Percentiles rank a stretch among this genome's conserved stretches.
These are phyloP conservation scores for Kryptolebias marmoratus DNA, from an alignment of 2,113 vertebrate genomes.

Conservation along the genomic window DNA sequence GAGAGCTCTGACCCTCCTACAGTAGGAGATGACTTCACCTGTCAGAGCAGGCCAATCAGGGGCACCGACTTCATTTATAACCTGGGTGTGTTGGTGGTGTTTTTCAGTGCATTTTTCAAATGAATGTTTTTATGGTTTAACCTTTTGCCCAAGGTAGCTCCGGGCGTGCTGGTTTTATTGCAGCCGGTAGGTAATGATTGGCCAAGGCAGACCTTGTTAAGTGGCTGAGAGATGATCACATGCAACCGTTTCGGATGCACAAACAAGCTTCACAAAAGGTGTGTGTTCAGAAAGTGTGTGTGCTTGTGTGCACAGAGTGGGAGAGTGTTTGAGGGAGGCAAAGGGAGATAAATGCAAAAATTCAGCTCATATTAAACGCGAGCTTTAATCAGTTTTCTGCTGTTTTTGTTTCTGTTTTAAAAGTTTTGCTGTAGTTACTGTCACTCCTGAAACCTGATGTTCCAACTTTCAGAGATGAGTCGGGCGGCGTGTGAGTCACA, in stretches of 20 bases:
- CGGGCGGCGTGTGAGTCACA: not conserved
- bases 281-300: not conserved
- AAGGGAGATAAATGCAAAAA: not conserved
- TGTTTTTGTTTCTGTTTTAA: not conserved
- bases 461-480: constrained; percentile 8
- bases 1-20: constrained; percentile 30
- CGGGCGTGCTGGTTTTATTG: constrained; percentile 68
- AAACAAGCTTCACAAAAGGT: constrained; percentile 28
- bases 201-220: constrained; percentile 57
- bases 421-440: constrained; percentile 1
- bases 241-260: constrained; percentile 8
- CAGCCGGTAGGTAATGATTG: constrained; percentile 69
- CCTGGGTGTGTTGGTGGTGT: constrained; percentile 37
- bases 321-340: not conserved
- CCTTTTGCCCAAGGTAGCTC: constrained; percentile 68
- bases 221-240: constrained; percentile 66
- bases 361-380: not conserved
- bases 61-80: constrained; percentile 47
- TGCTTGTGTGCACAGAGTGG: constrained; percentile 1
- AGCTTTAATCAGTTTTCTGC: not conserved
- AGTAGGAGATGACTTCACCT: constrained; percentile 49
- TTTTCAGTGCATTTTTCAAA: constrained; percentile 43
- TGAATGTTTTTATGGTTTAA: constrained; percentile 64
- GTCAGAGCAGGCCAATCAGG: constrained; percentile 65
- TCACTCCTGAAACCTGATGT: not conserved